phyloP scores from a whole-genome alignment of 2,797 vertebrate species.

The Percopsis omiscomaycus region DNA sequence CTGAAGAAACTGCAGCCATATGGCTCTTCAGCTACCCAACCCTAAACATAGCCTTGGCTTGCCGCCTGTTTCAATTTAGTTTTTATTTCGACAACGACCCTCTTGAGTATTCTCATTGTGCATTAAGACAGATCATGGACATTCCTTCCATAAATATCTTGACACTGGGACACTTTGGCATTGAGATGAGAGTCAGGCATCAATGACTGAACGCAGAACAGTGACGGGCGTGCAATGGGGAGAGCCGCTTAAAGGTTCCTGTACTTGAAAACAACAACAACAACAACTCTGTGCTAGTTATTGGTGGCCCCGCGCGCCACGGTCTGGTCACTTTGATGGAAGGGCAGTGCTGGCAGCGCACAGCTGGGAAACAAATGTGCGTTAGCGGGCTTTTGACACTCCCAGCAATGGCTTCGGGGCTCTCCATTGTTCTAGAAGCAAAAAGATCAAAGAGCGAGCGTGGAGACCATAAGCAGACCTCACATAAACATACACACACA shows the following conservation, averaged over 20 bases:
- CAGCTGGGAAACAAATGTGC: conserved; percentile 42
- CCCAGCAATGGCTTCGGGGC: conserved; percentile 32
- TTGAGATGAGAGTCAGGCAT: conserved; percentile 41
- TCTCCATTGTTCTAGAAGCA: conserved; percentile 16
- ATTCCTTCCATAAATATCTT: conserved; percentile 48
- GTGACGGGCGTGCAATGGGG: conserved; percentile 42
- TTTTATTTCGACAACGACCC: conserved; percentile 56
- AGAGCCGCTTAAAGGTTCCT: conserved; percentile 42
- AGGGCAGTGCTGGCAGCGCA: conserved; percentile 1
- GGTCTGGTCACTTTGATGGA: conserved; percentile 12
- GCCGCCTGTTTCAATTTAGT: conserved; percentile 57
- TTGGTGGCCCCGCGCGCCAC: conserved; percentile 25
- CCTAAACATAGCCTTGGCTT: conserved; percentile 57
- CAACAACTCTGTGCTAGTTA: conserved; percentile 34
- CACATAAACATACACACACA: conserved; percentile 28
- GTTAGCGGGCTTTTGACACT: conserved; percentile 40
- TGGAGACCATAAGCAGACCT: conserved; percentile 50
- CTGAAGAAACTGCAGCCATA: conserved; percentile 41
- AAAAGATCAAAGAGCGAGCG: conserved; percentile 47
- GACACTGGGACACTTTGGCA: conserved; percentile 43
- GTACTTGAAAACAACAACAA: conserved; percentile 6
- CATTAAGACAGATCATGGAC: conserved; percentile 40
- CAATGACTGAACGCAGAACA: conserved; percentile 47
- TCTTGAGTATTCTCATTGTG: conserved; percentile 37
- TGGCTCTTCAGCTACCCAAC: conserved; percentile 36